Conservation (phyloP, 2,797 vertebrate genomes). For the Halcyon badia region DNA sequence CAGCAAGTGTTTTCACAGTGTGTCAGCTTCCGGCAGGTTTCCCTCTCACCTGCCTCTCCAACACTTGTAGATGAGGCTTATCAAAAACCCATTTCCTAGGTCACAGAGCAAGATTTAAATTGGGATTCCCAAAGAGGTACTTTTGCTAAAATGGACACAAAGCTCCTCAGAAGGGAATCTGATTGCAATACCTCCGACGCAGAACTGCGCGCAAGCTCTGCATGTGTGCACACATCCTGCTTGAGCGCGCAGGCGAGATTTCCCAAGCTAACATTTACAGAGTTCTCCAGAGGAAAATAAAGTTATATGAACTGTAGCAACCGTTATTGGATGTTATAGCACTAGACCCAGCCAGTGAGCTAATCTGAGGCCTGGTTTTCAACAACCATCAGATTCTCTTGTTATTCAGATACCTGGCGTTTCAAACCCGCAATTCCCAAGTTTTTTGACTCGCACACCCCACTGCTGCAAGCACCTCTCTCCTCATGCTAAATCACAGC, state of each 20-base stretch:
- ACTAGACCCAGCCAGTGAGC: neutral
- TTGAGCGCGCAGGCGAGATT: neutral
- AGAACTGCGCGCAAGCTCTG: rapidly evolving
- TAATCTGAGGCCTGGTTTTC: neutral
- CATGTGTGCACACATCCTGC: neutral
- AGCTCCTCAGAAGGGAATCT: neutral
- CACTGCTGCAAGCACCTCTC: rapidly evolving
- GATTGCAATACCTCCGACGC: rapidly evolving
- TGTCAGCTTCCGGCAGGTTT: rapidly evolving
- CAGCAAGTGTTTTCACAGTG: rapidly evolving
- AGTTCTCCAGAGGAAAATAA: neutral
- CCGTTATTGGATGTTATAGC: neutral
- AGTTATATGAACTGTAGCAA: neutral
- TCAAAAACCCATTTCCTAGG: neutral
- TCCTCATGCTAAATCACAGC: rapidly evolving
- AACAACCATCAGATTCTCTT: neutral
- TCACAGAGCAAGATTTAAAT: rapidly evolving
- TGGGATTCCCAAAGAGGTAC: neutral
- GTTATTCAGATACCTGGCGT: neutral
- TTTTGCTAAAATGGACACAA: neutral
- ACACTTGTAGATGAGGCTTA: rapidly evolving
- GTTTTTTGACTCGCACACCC: rapidly evolving
- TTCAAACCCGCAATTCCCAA: rapidly evolving
- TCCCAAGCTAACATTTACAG: neutral
- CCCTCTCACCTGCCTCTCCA: neutral